Base-by-base conservation (phyloP, 2,888 invertebrate species). In the Aproaerema taeniolella region DNA sequence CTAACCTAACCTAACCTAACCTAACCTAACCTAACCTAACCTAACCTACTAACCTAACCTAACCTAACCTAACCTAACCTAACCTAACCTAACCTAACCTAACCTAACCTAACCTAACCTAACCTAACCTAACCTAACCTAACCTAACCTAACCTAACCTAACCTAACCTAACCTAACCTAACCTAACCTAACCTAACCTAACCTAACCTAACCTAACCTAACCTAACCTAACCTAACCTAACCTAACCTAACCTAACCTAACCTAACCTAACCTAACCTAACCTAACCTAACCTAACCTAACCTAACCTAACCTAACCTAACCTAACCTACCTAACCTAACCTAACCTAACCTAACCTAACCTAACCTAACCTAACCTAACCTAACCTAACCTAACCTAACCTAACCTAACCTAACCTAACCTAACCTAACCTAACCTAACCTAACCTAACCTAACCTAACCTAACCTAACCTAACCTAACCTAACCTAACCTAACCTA, bases 401-500 rank as follows among this genome's bases (percentile, higher is more conserved):
- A 34, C 35, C 35, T 35, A 35, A 40, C 35, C 35, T 35, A 35
- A 35, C 35, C 35, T 31, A 35, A 35, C 47, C 50, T 47, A 50
- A 50, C 50, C 50, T 52, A 45, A 47, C 45, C 45, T 45, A 47
- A 45, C 11, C 45, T 41, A 43, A 45, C 45, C 47, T 43, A 41
- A 45, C 40, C 44, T 45, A 38, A 41, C 45, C 41, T 41, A 41
- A 45, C 45, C 45, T 41, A 41, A 45, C 42, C 45, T 41, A 43
- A 47, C 41, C 45, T 43, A 41, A 45, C 41, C 43, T 44, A 40
- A 41, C n/a, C n/a, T n/a, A n/a, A 45, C 45, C 42, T 42, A 43
- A 43, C 43, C 45, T 42, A 43, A 41, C 39, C 46, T 39, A 44
- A 42, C 38, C 39, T 43, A 38, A 41, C 46, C 42, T 45, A 45